Evolutionary conservation across 2,113 vertebrate species (phyloP).

Genomic region (Pogonocichla stellata): DNA sequence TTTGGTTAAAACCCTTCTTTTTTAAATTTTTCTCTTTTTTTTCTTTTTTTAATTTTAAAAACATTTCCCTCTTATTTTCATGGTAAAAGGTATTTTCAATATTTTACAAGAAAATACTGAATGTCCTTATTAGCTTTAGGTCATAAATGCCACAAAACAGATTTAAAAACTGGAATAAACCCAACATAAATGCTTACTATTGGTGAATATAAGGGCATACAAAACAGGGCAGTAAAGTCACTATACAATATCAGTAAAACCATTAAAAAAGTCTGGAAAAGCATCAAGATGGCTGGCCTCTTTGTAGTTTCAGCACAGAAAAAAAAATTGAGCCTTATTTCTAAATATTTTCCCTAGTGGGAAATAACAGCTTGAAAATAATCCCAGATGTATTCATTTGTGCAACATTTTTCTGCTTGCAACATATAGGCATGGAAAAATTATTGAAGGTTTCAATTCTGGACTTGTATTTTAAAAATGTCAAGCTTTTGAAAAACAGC

Average conservation of each 20-base stretch:
- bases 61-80: constrained; percentile 69
- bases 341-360: constrained; percentile 84
- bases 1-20: neutral
- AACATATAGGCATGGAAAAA: constrained; percentile 81
- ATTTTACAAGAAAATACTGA: constrained; percentile 75
- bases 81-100: constrained; percentile 71
- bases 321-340: constrained; percentile 73
- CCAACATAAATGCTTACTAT: constrained; percentile 76
- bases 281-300: constrained; percentile 78
- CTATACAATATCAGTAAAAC: constrained; percentile 82
- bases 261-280: constrained; percentile 81
- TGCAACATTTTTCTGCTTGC: constrained; percentile 75
- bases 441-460: constrained; percentile 79
- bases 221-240: constrained; percentile 77
- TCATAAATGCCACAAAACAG: constrained; percentile 80
- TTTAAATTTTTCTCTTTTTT: neutral
- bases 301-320: constrained; percentile 80
- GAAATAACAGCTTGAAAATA: constrained; percentile 84
- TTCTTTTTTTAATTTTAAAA: constrained; percentile 59
- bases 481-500: constrained; percentile 82
- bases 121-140: constrained; percentile 77
- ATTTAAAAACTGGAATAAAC: constrained; percentile 76
- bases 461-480: constrained; percentile 78
- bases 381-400: constrained; percentile 86
- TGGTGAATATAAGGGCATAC: constrained; percentile 66